A percentile compares a stretch with the other conserved stretches of the same genome.
These are phyloP conservation scores for Halcyon senegalensis DNA, from an alignment of 2,113 vertebrate genomes.

Conservation along the genomic window DNA sequence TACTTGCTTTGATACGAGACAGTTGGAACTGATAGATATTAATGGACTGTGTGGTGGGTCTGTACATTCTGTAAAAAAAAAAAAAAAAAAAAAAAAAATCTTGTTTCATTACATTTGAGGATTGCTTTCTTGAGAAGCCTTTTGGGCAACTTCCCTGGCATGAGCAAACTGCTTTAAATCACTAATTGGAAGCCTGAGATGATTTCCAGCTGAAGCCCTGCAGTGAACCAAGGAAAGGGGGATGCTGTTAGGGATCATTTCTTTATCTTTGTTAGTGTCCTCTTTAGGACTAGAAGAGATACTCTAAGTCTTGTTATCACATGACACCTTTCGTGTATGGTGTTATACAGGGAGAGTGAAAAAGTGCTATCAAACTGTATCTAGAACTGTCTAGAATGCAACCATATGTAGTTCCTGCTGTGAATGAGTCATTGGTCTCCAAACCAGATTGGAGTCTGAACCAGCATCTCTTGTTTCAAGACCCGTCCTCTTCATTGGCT, in stretches of 20 bases:
- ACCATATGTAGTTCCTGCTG: background rate
- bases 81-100: background rate
- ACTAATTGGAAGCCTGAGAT: background rate
- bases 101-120: background rate
- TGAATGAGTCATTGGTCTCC: background rate
- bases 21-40: background rate
- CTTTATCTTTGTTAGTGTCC: background rate
- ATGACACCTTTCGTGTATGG: fast-evolving
- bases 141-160: background rate
- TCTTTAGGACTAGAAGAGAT: background rate
- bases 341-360: background rate
- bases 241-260: background rate
- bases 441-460: background rate
- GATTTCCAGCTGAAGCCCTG: background rate
- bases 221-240: background rate
- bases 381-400: background rate
- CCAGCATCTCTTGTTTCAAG: background rate
- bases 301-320: background rate
- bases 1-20: background rate
- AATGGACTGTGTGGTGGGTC: background rate
- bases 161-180: background rate
- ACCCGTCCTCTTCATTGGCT: background rate
- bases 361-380: background rate
- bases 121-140: background rate
- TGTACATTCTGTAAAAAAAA: background rate